Base-by-base conservation (phyloP, 2,888 invertebrate species). In the Lottia scabra region DNA sequence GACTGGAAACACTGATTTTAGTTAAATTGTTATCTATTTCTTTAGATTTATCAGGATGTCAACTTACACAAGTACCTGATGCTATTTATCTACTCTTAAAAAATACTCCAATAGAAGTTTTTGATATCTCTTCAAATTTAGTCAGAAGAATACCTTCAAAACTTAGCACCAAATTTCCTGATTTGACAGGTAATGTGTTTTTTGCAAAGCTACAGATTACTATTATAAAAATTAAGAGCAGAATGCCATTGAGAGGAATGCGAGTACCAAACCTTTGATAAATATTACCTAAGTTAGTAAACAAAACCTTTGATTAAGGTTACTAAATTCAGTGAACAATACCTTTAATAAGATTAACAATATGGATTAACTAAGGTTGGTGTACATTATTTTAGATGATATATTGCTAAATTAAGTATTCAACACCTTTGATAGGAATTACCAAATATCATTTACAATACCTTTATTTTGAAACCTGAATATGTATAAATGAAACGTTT, bases 41-140 rank as follows among this genome's bases (percentile, higher is more conserved):
- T 78, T 8, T 76, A 86, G 86, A 86, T 80, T 74, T 86, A 48
- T 83, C 84, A 8, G 77, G 79, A 16, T 86, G 86, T 80, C 79
- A 82, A 48, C 74, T 86, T 62, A 80, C 78, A 12, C 79, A 82
- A 71, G 67, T 86, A 13, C 86, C 86, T 26, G 86, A 86, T 78
- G 85, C 84, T 65, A 72, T 83, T 1, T 86, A 82, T 64, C 70
- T 85, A 30, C 75, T 86, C 75, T 68, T 86, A 78, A 80, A 80
- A 67, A 74, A 80, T 64, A 80, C 79, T 8, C 43, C 68, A 15
- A 64, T 86, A 15, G 71, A 80, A 64, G 73, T 70, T 27, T 83
- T 84, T 72, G 77, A 81, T 65, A 72, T 86, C 16, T 81, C 84
- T 30, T 67, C 75, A 23, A 86, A 86, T 75, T 75, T 74, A 15